Conservation (phyloP, 1,140 invertebrate species). For the Hylaeus volcanicus region DNA sequence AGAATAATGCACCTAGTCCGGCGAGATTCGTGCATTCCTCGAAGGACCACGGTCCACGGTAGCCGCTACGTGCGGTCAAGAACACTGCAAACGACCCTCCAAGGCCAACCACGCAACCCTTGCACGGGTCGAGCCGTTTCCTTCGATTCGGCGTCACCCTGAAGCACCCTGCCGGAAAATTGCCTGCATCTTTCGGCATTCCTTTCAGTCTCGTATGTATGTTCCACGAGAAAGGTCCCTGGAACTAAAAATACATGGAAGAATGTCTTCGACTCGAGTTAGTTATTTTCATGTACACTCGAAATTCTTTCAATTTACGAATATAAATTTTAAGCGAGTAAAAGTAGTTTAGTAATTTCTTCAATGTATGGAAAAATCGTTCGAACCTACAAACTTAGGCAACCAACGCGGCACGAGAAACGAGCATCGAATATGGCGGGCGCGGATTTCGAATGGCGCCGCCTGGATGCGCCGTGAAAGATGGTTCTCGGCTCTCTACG, state of each 20-base stretch:
- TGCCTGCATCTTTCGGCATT: background rate
- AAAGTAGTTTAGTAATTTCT: too few species aligned
- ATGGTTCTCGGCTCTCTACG: conserved; percentile 13
- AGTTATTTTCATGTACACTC: too few species aligned
- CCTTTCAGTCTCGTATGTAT: background rate
- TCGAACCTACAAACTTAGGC: too few species aligned
- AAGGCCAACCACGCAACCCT: conserved; percentile 76
- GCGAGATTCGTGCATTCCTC: conserved; percentile 65
- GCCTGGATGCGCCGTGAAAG: conserved; percentile 31
- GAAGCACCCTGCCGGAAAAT: background rate
- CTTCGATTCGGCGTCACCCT: conserved; percentile 57
- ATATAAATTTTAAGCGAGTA: too few species aligned
- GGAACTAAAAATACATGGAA: too few species aligned
- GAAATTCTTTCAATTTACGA: too few species aligned
- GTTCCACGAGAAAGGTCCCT: too few species aligned
- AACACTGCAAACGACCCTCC: conserved; percentile 74
- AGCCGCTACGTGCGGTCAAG: conserved; percentile 50
- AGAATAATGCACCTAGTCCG: conserved; percentile 48
- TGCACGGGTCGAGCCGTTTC: conserved; percentile 46
- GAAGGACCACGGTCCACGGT: conserved; percentile 44
- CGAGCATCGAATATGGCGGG: conserved; percentile 10
- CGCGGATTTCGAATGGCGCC: conserved; percentile 41
- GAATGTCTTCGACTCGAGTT: too few species aligned
- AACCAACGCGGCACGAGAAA: background rate
- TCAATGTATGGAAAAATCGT: too few species aligned